A percentile compares a stretch with the other conserved stretches of the same genome.
Conservation (phyloP, 2,888 invertebrate genomes). For the Adelphocoris suturalis region DNA sequence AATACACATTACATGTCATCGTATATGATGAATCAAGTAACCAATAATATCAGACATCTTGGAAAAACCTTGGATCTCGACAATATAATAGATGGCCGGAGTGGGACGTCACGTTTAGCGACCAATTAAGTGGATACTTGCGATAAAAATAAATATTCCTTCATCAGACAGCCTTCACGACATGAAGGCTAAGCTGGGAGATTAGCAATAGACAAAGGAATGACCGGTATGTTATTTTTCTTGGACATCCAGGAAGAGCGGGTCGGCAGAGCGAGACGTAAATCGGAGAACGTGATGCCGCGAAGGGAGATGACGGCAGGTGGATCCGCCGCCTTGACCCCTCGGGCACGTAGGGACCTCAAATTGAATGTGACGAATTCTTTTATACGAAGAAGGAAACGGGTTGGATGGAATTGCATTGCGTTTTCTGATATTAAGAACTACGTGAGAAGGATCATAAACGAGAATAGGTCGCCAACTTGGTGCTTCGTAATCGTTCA, state of each 20-base stretch:
- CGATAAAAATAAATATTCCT: too few species aligned
- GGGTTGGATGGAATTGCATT: slow-evolving; percentile 52
- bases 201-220: too few species aligned
- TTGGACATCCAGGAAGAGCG: not conserved
- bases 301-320: not conserved
- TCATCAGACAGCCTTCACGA: too few species aligned
- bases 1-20: too few species aligned
- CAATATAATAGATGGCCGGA: too few species aligned
- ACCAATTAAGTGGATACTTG: too few species aligned
- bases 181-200: too few species aligned
- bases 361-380: slow-evolving; percentile 69
- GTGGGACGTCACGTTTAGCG: too few species aligned
- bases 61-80: too few species aligned
- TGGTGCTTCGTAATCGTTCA: not conserved
- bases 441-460: slow-evolving; percentile 41
- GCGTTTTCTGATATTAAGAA: slow-evolving; percentile 59
- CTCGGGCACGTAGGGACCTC: slow-evolving; percentile 51
- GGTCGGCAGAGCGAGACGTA: slow-evolving; percentile 1
- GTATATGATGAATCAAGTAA: too few species aligned
- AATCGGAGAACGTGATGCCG: not conserved
- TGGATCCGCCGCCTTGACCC: slow-evolving; percentile 45
- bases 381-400: not conserved
- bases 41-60: too few species aligned
- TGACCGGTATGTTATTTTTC: not conserved
- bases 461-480: slow-evolving; percentile 15